Base-by-base conservation (phyloP, 2,888 invertebrate genomes). In the Synanthedon myopaeformis region DNA sequence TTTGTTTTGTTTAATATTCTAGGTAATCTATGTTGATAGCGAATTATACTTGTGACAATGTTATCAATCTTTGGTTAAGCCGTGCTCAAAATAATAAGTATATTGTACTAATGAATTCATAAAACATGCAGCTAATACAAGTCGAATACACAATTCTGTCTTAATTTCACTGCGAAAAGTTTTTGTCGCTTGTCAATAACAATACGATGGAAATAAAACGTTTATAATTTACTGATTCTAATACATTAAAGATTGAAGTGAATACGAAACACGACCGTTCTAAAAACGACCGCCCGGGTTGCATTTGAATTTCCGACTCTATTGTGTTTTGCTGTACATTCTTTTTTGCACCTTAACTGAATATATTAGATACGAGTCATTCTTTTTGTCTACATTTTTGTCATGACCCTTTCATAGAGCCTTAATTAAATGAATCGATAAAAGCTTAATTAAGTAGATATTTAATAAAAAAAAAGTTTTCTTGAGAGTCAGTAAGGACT, bases 161-260 rank as follows among this genome's bases (percentile, higher is more conserved):
- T 35, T 35, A 35, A 35, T 35, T 45, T 45, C 13, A 13, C 45
- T 45, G 45, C 45, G 14, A 45, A 45, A 45, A 56, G 58, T 79
- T 79, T 79, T 79, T 79, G 67, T 61, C 51, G 54, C 52, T 58
- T 57, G 60, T 69, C 73, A 74, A 71, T 74, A 72, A 76, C 72
- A 78, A 78, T 79, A 77, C 74, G 67, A 62, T 59, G 60, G 65
- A 69, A 68, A 76, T 79, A 82, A 82, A 82, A 80, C 68, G 73
- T 76, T 80, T 76, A 82, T 82, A 82, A 80, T 81, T 82, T 82
- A 78, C 76, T 70, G 79, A 75, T 79, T 78, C 85, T 85, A 85
- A 86, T 87, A 87, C 85, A 87, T 35, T 86, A 87, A 87, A 85
- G 86, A 85, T 86, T 85, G 83, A 69, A 79, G 77, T 68, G 72